Base-by-base conservation (phyloP, 1,140 invertebrate genomes). In the Magallana angulata region DNA sequence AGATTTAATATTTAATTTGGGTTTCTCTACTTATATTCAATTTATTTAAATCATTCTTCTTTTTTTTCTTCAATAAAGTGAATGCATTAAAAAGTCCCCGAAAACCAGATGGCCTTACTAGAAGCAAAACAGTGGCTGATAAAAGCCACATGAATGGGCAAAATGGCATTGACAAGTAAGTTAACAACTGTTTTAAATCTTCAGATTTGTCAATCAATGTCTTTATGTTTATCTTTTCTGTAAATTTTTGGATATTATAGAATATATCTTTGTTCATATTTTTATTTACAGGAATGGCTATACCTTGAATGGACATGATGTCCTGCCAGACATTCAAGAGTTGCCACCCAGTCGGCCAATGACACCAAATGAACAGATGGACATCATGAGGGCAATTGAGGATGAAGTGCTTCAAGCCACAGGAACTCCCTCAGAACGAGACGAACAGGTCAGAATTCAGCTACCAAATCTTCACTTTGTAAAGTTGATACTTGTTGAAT, bases 351-450 rank as follows among this genome's bases (percentile, higher is more conserved):
- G 92, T 85, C 92, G 94, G 62, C 93, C 95, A n/a, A 86, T 95
- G 85, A 94, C 94, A 36, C 95, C 95, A 14, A 92, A 88, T 87
- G 93, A 95, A 91, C 95, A 95, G 90, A 90, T 94, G 82, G 92
- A 94, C 56, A 94, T 95, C 14, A 95, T 95, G 93, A 86, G 85
- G 60, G 87, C 89, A 7, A 94, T 94, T 84, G 93, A 95, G 84
- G 87, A 89, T 30, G 93, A 95, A 88, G 89, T 92, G 82, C 64
- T 86, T 18, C 62, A 91, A 57, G 82, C 87, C 36, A 89, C 91
- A 62, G 90, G 91, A 18, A 91, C 92, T 58, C 93, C 94, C 3
- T 84, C 91, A 48, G 91, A 93, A 14, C 88, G 91, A 88, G 94
- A 95, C 86, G 57, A 94, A 8, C 92, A 94, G 91, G 94, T 95